phyloP scores from a whole-genome alignment of 1,140 invertebrate species.

The Drosophila varians region DNA sequence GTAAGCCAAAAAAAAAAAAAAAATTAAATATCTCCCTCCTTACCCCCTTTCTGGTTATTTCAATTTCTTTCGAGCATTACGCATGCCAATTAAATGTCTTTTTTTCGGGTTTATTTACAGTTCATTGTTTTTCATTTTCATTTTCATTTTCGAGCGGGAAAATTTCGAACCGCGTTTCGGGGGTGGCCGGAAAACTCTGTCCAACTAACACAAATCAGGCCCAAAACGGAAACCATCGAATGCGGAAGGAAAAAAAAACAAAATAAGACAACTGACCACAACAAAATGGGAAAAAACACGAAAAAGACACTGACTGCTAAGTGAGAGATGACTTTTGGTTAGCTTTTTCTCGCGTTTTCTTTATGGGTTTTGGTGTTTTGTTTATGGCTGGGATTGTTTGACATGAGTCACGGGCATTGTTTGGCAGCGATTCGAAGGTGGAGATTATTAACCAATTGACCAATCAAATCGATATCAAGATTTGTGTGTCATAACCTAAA shows the following conservation, averaged over 20 bases:
- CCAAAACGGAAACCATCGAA: conserved; percentile 61
- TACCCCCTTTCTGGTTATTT: conserved; percentile 13
- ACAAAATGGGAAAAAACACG: conserved; percentile 36
- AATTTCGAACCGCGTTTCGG: background rate
- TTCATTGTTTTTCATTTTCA: conserved; percentile 1
- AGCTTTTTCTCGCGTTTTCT: conserved; percentile 18
- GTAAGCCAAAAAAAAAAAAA: conserved; percentile 27
- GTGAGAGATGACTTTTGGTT: conserved; percentile 60
- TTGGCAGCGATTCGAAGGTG: conserved; percentile 23
- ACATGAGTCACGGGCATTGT: conserved; percentile 37
- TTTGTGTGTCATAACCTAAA: conserved; percentile 29
- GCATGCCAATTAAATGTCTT: conserved; percentile 55
- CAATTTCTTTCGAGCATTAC: conserved; percentile 34
- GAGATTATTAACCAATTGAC: conserved; percentile 37
- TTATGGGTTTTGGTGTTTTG: conserved; percentile 53
- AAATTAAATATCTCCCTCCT: background rate
- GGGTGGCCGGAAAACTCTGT: conserved; percentile 51
- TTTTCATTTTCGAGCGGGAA: conserved; percentile 19
- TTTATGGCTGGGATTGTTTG: conserved; percentile 27
- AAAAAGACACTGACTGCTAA: conserved; percentile 59
- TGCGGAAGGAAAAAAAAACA: conserved; percentile 57
- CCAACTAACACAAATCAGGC: conserved; percentile 48
- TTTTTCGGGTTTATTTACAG: conserved; percentile 26
- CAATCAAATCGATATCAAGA: conserved; percentile 13
- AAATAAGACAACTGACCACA: conserved; percentile 24